Conservation (phyloP, 2,888 invertebrate species). For the Neoitamus cyanurus region DNA sequence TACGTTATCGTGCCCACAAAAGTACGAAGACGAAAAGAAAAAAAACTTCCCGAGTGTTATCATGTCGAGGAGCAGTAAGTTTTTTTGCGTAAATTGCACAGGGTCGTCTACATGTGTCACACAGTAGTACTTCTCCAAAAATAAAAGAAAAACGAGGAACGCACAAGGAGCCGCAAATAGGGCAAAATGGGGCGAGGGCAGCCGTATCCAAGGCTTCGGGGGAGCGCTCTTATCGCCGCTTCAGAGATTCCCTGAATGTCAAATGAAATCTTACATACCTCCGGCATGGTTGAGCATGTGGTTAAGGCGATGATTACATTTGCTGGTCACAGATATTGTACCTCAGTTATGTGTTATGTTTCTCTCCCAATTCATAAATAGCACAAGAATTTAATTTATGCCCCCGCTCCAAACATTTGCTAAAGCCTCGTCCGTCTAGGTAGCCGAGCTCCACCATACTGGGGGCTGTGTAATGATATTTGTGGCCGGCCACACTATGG, state of each 20-base stretch:
- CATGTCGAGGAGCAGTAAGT: neutral
- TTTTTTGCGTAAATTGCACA: neutral
- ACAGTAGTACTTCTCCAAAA: neutral
- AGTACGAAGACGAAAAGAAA: neutral
- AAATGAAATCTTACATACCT: conserved; percentile 4
- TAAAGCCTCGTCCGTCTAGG: neutral
- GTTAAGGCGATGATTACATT: conserved; percentile 26
- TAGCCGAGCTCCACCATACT: neutral
- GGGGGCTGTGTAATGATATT: neutral
- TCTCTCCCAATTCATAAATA: conserved; percentile 6
- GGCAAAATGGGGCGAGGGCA: neutral
- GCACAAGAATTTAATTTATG: conserved; percentile 26
- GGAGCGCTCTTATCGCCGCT: neutral
- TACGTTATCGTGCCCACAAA: neutral
- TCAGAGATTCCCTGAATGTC: neutral
- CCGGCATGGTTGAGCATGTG: neutral
- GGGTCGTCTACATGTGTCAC: neutral
- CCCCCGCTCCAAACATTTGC: neutral
- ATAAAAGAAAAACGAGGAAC: neutral
- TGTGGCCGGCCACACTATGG: conserved; percentile 9
- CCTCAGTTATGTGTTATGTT: neutral
- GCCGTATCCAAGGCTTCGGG: neutral
- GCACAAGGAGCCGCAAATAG: neutral
- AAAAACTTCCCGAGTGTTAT: neutral
- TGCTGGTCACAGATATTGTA: conserved; percentile 20